Conservation (phyloP, 2,797 vertebrate species). For the Strix occidentalis region DNA sequence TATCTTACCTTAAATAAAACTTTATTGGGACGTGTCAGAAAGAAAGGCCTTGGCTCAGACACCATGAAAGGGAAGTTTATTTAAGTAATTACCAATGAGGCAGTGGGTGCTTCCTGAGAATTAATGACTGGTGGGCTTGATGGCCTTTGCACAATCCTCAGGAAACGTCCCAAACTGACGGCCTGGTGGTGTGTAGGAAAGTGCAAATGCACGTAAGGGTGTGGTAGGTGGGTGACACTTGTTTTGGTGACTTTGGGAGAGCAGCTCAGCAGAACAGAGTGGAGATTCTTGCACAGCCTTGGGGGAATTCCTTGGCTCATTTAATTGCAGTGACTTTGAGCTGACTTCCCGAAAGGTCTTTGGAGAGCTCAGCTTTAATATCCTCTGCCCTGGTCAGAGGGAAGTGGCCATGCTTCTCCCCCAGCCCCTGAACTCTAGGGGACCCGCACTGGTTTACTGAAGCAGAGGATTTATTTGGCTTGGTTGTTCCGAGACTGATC, state of each 20-base stretch:
- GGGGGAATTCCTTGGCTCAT: background rate
- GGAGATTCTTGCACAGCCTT: background rate
- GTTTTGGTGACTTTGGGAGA: background rate
- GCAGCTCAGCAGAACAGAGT: background rate
- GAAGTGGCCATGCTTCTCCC: background rate
- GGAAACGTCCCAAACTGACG: background rate
- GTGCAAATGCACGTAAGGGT: rapidly evolving
- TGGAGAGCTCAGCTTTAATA: conserved; percentile 19
- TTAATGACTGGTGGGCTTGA: background rate
- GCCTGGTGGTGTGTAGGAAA: background rate
- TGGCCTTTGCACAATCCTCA: background rate
- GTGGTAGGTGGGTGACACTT: background rate
- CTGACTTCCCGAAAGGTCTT: background rate
- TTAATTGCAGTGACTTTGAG: background rate
- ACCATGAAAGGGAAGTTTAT: conserved; percentile 34
- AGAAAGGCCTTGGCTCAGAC: background rate
- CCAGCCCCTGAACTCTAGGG: background rate
- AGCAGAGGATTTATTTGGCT: background rate
- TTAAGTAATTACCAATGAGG: conserved; percentile 41
- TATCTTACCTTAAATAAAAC: conserved; percentile 32
- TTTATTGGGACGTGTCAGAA: background rate
- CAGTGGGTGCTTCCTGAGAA: conserved; percentile 24
- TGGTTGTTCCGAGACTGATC: background rate
- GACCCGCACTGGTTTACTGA: background rate
- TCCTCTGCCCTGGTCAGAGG: background rate